These are phyloP conservation scores for Thaleichthys pacificus DNA, from an alignment of 2,797 vertebrate genomes.

Conservation along the genomic window DNA sequence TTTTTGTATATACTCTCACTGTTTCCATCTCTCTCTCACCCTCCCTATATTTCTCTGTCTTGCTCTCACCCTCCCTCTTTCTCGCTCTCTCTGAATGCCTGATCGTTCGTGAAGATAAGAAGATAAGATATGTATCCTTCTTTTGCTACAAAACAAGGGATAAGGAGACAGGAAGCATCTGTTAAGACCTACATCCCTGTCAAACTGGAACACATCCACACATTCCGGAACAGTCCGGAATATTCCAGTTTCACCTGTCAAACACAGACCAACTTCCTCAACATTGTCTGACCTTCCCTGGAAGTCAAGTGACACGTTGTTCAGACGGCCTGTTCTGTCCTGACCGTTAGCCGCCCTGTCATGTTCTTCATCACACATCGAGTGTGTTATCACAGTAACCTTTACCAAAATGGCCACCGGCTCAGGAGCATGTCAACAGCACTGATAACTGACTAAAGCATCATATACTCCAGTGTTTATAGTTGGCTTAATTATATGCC, in stretches of 20 bases:
- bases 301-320: conserved; percentile 49
- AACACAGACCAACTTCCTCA: conserved; percentile 11
- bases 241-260: background rate
- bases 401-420: conserved; percentile 54
- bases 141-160: background rate
- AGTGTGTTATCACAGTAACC: conserved; percentile 55
- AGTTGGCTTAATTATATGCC: background rate
- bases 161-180: background rate
- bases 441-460: conserved; percentile 48
- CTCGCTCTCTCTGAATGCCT: background rate
- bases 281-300: conserved; percentile 36
- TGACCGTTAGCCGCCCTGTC: background rate
- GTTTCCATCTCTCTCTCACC: background rate
- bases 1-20: background rate
- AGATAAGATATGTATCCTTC: no score
- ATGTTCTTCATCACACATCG: conserved; percentile 36
- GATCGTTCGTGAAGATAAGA: background rate
- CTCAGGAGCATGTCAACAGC: conserved; percentile 56
- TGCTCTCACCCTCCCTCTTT: background rate
- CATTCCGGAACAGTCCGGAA: background rate
- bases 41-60: background rate
- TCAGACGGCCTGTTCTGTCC: conserved; percentile 5
- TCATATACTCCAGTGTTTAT: background rate
- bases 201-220: background rate
- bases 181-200: conserved; percentile 3